Evolutionary conservation across 2,113 vertebrate genomes (phyloP).

Genomic region (Orthonyx spaldingii): DNA sequence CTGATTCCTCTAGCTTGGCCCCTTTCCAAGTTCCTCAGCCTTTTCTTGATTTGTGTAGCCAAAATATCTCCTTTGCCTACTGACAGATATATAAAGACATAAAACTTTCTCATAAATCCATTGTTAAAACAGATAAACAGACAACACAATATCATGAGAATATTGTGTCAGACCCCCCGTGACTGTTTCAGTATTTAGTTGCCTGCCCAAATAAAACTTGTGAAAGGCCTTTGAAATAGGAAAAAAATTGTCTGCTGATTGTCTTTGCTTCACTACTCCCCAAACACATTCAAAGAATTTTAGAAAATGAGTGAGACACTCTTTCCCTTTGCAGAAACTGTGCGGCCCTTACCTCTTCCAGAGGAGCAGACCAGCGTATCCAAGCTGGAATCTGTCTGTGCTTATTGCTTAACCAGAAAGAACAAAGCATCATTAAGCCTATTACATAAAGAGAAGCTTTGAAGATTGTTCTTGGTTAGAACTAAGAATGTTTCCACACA

Average conservation of each 20-base stretch:
- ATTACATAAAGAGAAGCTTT: background rate
- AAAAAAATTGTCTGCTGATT: background rate
- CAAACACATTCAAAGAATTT: background rate
- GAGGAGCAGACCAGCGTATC: background rate
- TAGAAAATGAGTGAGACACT: background rate
- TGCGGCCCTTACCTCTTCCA: background rate
- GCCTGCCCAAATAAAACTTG: background rate
- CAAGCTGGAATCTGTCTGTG: background rate
- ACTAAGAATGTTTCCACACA: background rate
- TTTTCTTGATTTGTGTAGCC: background rate
- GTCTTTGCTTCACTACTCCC: background rate
- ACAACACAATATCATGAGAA: background rate
- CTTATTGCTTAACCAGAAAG: background rate
- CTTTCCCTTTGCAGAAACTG: background rate
- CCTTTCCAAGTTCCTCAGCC: background rate
- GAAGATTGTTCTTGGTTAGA: background rate
- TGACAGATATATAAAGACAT: background rate
- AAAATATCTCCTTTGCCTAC: background rate
- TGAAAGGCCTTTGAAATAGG: background rate
- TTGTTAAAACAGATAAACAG: background rate
- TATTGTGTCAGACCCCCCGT: background rate
- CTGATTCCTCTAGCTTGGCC: background rate
- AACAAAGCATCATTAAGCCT: background rate
- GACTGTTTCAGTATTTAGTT: background rate
- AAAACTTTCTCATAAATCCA: background rate